Evolutionary conservation across 2,797 vertebrate species (phyloP), one percentile per base, ranked within the genome.

Genomic region (Liparis tanakae): DNA sequence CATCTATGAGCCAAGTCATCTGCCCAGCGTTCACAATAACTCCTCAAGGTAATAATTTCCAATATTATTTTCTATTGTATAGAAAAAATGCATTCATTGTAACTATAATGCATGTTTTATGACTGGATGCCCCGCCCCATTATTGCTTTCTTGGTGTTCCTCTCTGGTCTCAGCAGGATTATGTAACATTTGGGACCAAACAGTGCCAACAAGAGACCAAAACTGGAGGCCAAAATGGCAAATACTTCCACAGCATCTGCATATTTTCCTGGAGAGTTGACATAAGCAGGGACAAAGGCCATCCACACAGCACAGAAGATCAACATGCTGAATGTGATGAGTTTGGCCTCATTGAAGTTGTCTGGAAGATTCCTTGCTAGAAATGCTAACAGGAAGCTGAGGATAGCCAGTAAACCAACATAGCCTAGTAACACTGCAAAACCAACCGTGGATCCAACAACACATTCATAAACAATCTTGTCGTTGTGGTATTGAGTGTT

Each of bases 221-320:
- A 91, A 64, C 91, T 87, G 0, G 92, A 92, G 0, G 90, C 85
- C 58, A 92, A 75, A 53, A 92, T 93, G 10, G 91, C 91, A 81
- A 93, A 93, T 36, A 91, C 90, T 57, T 93, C 92, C 30, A 92
- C 91, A 48, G 90, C 91, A 33, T 89, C 89, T 61, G 89, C 90
- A 73, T 90, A 91, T 78, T 91, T 92, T 5, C 92, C 92, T 64
- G 92, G 89, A 17, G 92, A 93, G 80, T 87, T 93, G 10, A 93
- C 39, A 72, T 92, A 92, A 12, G 88, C 89, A 9, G 91, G 91
- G 3, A 92, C 59, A 58, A 92, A 91, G 8, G 89, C 65, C 30
- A 89, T 78, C 89, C 91, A 91, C 46, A 91, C 88, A 34, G 87
- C 88, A 69, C 85, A 90, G 75, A 92, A 92, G 22, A 91, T 86